Evolutionary conservation across 2,797 vertebrate species (phyloP), one percentile per base, ranked within the genome.

Genomic region (Nannoperca obscura): DNA sequence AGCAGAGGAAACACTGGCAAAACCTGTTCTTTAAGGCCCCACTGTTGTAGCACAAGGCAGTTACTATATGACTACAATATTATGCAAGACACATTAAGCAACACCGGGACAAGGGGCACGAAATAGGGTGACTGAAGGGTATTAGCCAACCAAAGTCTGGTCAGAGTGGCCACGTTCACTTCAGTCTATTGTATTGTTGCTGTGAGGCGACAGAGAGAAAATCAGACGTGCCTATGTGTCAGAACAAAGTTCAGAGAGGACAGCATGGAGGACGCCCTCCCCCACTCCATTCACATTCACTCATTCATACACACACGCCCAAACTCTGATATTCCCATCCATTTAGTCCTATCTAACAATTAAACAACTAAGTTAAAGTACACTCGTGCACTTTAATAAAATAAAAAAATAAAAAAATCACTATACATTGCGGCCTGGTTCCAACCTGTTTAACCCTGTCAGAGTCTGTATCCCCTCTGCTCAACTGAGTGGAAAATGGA

Each of bases 231-330:
- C 80, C 70, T 74, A 82, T 83, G 76, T 91, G 89, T 88, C 81
- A 80, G 92, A 77, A 10, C 91, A 93, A 95, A 93, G 93, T 95
- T 91, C 93, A 87, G 17, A 8, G 54, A 77, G 67, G 66, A 74
- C 82, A 73, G 14, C 34, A 1, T 66, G 74, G 42, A 80, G 64
- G 62, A 50, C 58, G 1, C 54, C 53, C 70, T 62, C 32, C 55
- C 50, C 42, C 49, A 27, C 32, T 38, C 9, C 32, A 24, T 5
- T 5, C 27, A 40, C 34, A 68, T 14, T 50, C 46, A 20, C 19
- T 7, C 38, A 32, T 32, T 32, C 30, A 32, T 5, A 32, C 30
- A 32, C 30, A 32, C 30, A 32, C 32, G 5, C 32, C 36, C 8
- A n/a, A 36, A 17, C 1, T 13, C 30, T 27, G 49, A 22, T 38